phyloP scores from a whole-genome alignment of 2,113 vertebrate species.

The Solea senegalensis region DNA sequence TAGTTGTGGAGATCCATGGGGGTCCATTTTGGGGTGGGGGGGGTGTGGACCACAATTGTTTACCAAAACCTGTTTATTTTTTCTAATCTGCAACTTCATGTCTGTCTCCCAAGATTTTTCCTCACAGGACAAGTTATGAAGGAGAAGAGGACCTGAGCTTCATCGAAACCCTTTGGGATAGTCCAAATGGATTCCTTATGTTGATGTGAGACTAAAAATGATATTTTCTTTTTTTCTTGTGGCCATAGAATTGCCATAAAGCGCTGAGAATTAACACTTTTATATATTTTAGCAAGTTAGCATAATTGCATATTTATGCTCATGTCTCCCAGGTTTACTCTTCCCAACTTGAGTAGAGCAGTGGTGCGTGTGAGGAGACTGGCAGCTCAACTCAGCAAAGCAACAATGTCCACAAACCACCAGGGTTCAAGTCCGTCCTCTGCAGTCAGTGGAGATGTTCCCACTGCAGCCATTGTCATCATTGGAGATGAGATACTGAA shows the following conservation, averaged over 20 bases:
- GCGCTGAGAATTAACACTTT: too few relatives aligned
- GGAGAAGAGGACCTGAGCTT: constrained; percentile 32
- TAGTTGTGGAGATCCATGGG: too few relatives aligned
- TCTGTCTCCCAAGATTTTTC: constrained; percentile 16
- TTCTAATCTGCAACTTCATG: background rate
- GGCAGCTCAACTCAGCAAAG: constrained; percentile 62
- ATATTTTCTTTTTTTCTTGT: background rate
- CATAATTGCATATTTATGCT: background rate
- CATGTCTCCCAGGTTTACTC: constrained; percentile 44
- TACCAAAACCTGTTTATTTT: background rate
- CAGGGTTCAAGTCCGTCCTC: constrained; percentile 30
- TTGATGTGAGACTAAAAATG: constrained; percentile 57
- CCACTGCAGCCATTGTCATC: constrained; percentile 92
- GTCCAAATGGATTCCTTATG: constrained; percentile 56
- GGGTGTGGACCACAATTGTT: too few relatives aligned
- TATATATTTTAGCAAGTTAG: too few relatives aligned
- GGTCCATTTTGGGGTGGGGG: too few relatives aligned
- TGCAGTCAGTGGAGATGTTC: constrained; percentile 34
- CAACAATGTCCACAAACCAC: constrained; percentile 81
- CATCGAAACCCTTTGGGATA: constrained; percentile 26
- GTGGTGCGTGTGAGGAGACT: constrained; percentile 68
- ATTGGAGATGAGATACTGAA: constrained; percentile 97
- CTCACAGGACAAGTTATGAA: constrained; percentile 23
- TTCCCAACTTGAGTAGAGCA: constrained; percentile 69
- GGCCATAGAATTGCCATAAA: background rate